Conservation (phyloP, 2,797 vertebrate genomes). For the Acanthurus leucopareius region DNA sequence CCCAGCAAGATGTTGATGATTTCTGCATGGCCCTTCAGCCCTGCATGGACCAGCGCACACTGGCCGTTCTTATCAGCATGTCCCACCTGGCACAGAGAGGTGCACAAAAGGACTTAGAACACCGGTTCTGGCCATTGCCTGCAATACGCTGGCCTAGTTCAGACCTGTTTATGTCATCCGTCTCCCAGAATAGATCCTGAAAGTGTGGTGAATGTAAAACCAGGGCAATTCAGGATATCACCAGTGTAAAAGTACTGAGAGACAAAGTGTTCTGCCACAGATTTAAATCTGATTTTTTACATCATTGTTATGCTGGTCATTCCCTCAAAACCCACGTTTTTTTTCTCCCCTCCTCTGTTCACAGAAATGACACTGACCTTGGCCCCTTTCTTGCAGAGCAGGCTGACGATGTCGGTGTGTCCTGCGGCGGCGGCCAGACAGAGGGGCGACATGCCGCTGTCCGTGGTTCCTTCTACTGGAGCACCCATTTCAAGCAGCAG, state of each 20-base stretch:
- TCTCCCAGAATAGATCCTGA: constrained; percentile 66
- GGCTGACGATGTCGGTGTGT: constrained; percentile 88
- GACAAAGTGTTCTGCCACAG: constrained; percentile 27
- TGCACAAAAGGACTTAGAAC: constrained; percentile 63
- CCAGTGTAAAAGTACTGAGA: constrained; percentile 30
- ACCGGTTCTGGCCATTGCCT: constrained; percentile 32
- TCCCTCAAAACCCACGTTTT: constrained; percentile 6
- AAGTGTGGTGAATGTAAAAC: constrained; percentile 55
- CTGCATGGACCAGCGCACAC: constrained; percentile 94
- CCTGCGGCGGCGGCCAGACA: constrained; percentile 93
- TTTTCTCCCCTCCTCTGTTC: neutral
- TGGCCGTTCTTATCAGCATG: constrained; percentile 95
- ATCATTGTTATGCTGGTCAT: neutral
- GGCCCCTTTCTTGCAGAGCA: constrained; percentile 93
- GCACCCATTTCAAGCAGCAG: constrained; percentile 93
- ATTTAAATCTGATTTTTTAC: constrained; percentile 36
- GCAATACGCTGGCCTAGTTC: constrained; percentile 68
- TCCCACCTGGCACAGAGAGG: constrained; percentile 87
- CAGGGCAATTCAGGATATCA: constrained; percentile 42
- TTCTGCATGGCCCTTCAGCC: constrained; percentile 90
- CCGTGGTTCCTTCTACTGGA: constrained; percentile 88
- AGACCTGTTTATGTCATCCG: constrained; percentile 60
- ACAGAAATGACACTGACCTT: constrained; percentile 85
- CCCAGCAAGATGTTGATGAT: constrained; percentile 90
- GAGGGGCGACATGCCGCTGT: constrained; percentile 93